Percentiles rank a stretch among this genome's conserved stretches.
phyloP scores from a whole-genome alignment of 30 jellyfish, hydroid and myxozoan genomes.

The Pseudorhiza aurosa region DNA sequence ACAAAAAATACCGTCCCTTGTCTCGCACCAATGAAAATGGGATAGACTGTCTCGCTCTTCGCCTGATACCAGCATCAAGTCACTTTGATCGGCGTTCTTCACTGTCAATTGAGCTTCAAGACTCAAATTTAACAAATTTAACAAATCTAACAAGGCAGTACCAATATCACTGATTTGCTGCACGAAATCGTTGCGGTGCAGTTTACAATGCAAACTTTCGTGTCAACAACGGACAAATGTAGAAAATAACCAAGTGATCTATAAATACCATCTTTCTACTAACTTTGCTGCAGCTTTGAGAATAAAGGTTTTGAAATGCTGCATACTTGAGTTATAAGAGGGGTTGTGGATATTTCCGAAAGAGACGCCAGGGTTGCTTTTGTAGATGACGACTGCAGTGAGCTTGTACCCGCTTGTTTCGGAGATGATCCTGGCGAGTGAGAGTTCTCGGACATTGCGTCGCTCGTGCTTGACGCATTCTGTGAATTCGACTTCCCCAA shows the following conservation, averaged over 20 bases:
- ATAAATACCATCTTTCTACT: not conserved
- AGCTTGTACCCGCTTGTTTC: not conserved
- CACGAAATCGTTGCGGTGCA: not conserved
- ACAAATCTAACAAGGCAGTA: too few relatives aligned
- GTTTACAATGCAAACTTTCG: not conserved
- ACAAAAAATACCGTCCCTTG: too few relatives aligned
- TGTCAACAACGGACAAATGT: not conserved
- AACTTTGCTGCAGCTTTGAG: slow-evolving; percentile 55
- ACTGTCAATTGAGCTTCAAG: too few relatives aligned
- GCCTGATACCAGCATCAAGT: too few relatives aligned
- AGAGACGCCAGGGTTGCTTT: slow-evolving; percentile 20
- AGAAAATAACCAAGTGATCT: not conserved
- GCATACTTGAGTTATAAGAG: slow-evolving; percentile 42
- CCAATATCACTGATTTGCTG: too few relatives aligned
- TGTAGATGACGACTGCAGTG: not conserved
- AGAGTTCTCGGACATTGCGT: not conserved
- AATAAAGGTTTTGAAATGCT: slow-evolving; percentile 51
- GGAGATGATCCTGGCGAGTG: slow-evolving; percentile 2
- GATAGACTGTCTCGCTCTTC: too few relatives aligned
- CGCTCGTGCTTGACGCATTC: not conserved
- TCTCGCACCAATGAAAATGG: too few relatives aligned
- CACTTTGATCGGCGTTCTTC: too few relatives aligned
- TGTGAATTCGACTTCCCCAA: slow-evolving; percentile 1
- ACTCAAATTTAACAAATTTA: too few relatives aligned
- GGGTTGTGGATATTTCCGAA: slow-evolving; percentile 47